Conservation (phyloP, 2,888 invertebrate genomes). For the Pachliopta kotzebuea region DNA sequence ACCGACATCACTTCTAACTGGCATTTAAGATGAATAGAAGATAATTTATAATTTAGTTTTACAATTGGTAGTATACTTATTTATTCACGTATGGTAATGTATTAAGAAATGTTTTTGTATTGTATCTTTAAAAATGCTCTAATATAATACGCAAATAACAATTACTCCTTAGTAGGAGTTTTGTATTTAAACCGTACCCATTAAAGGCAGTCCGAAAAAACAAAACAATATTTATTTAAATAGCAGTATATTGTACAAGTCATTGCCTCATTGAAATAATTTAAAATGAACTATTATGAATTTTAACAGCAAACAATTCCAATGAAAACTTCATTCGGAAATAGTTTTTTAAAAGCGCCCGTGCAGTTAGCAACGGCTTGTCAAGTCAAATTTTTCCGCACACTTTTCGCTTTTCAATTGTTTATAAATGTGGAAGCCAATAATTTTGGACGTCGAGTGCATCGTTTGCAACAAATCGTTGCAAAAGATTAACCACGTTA, state of each 20-base stretch:
- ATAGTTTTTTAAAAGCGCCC: constrained; percentile 42
- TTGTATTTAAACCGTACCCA: not conserved
- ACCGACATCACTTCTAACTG: too few relatives aligned
- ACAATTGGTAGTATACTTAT: too few relatives aligned
- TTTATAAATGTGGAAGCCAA: constrained; percentile 74
- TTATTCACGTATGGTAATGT: too few relatives aligned
- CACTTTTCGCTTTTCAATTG: constrained; percentile 53
- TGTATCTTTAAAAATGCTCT: too few relatives aligned
- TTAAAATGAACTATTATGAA: constrained; percentile 33
- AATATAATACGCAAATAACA: not conserved
- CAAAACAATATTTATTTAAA: constrained; percentile 2
- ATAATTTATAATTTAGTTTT: too few relatives aligned
- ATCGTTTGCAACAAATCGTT: constrained; percentile 77
- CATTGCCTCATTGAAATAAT: constrained; percentile 39
- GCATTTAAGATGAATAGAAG: too few relatives aligned
- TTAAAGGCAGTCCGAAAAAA: not conserved
- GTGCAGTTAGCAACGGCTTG: constrained; percentile 43
- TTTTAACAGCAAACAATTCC: constrained; percentile 34
- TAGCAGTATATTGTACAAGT: not conserved
- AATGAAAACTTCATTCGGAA: constrained; percentile 43
- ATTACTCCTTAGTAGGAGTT: not conserved
- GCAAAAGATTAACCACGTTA: constrained; percentile 70
- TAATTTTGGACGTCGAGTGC: constrained; percentile 75
- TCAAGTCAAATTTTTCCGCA: constrained; percentile 50
- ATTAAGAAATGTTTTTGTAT: too few relatives aligned